These are phyloP conservation scores for Drosophila novamexicana DNA, from an alignment of 1,140 invertebrate species.

Conservation along the genomic window DNA sequence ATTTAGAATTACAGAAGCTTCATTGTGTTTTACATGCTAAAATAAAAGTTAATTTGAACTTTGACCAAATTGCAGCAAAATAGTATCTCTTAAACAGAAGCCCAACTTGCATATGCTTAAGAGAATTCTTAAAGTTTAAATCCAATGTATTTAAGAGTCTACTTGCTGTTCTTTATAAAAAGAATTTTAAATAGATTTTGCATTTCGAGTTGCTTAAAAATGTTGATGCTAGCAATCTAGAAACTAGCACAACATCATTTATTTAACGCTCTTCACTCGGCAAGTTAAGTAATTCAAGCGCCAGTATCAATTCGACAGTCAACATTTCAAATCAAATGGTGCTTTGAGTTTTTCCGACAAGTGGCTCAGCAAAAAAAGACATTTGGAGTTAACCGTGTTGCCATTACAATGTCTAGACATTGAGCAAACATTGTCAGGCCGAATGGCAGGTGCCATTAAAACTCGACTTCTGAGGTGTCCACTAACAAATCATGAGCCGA, in stretches of 20 bases:
- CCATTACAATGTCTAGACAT: constrained; percentile 71
- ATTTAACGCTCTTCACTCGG: constrained; percentile 25
- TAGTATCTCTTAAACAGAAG: too few species aligned
- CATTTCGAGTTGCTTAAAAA: not conserved
- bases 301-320: constrained; percentile 13
- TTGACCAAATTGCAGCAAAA: too few species aligned
- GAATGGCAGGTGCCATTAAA: constrained; percentile 73
- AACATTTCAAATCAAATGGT: constrained; percentile 45
- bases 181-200: constrained; percentile 7
- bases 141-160: too few species aligned
- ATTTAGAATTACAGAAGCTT: too few species aligned
- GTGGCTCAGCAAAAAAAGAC: constrained; percentile 44
- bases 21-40: too few species aligned
- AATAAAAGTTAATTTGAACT: too few species aligned
- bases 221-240: not conserved
- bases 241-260: constrained; percentile 16
- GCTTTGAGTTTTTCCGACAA: constrained; percentile 70
- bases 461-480: constrained; percentile 58
- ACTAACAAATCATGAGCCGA: constrained; percentile 54
- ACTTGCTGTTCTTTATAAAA: not conserved
- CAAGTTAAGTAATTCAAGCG: constrained; percentile 1
- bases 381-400: constrained; percentile 19
- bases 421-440: constrained; percentile 73
- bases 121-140: not conserved
- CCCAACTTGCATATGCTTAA: not conserved